Base-by-base conservation (phyloP, 2,113 vertebrate species). In the Atherinomorus stipes region DNA sequence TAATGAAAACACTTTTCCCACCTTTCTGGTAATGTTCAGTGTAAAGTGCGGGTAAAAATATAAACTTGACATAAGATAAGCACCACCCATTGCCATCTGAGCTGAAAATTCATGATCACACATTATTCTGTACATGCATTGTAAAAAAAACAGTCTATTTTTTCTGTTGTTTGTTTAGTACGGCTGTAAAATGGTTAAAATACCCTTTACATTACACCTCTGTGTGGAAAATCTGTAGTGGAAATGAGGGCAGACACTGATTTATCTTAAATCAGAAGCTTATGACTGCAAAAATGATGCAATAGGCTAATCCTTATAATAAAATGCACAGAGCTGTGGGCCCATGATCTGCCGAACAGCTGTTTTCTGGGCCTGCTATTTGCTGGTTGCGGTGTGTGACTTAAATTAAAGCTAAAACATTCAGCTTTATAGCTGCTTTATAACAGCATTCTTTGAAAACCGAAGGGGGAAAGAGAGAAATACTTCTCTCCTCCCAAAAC, bases 401-500 rank as follows among this genome's bases (percentile, higher is more conserved):
- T 76, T 82, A 72, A 82, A 87, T 71, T 65, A 22, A 77, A 81
- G 67, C 79, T 76, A 76, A 64, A 13, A 9, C 69, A 74, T 31
- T 21, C 63, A 23, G 65, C 16, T 62, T 31, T 53, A 44, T 52
- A 40, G 67, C 42, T 45, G 23, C 1, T 7, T 63, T 66, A 42
- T 71, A 53, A 28, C 42, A 42, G 21, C 1, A 12, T 47, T 57
- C 13, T 52, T 8, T 34, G 3, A 28, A 7, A 34, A 34, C 31
- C 5, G 9, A 4, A 34, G 31, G 31, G 8, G 8, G 31, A 7
- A 34, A 34, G 9, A 34, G 31, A 34, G 7, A 34, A 34, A 34
- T 4, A 34, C 31, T 8, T 5, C n/a, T 4, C 31, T 8, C 4
- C 31, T 34, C 45, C 28, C 15, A 1, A 64, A 37, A 25, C 28